Conservation (phyloP, 2,113 vertebrate genomes). For the Haemorhous mexicanus region DNA sequence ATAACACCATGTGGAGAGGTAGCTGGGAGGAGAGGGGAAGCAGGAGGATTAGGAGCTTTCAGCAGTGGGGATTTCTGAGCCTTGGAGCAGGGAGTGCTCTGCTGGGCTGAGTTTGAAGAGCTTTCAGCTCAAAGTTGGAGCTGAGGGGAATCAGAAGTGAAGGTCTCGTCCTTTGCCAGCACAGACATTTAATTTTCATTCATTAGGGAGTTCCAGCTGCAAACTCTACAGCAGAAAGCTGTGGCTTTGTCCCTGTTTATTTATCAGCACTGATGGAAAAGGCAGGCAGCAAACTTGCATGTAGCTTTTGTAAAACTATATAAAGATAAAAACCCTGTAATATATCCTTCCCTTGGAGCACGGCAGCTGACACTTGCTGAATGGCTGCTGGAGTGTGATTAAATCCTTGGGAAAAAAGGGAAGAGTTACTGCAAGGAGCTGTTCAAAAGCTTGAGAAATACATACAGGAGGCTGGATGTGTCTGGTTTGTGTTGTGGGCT, state of each 20-base stretch:
- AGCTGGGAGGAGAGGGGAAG: not conserved
- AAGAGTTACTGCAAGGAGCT: not conserved
- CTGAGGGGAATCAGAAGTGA: not conserved
- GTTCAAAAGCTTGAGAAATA: not conserved
- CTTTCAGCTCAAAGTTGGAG: not conserved
- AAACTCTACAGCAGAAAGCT: not conserved
- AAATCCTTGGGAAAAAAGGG: not conserved
- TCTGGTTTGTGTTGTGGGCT: not conserved
- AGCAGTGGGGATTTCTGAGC: not conserved
- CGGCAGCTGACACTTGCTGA: not conserved
- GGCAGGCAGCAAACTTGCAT: not conserved
- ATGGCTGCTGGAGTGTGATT: not conserved
- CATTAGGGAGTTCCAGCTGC: not conserved
- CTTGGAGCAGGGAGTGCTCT: not conserved
- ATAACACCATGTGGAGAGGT: not conserved
- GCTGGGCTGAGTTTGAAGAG: not conserved
- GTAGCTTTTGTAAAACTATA: conserved; percentile 13
- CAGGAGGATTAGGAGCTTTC: not conserved
- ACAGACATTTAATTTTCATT: not conserved
- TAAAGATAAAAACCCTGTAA: not conserved
- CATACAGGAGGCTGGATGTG: not conserved
- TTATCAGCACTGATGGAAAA: not conserved
- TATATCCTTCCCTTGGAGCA: not conserved
- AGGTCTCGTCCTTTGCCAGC: not conserved
- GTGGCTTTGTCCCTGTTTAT: not conserved